A percentile compares a stretch with the other conserved stretches of the same genome.
Conservation (phyloP, 2,888 invertebrate species). For the Cheiracanthium punctorium region DNA sequence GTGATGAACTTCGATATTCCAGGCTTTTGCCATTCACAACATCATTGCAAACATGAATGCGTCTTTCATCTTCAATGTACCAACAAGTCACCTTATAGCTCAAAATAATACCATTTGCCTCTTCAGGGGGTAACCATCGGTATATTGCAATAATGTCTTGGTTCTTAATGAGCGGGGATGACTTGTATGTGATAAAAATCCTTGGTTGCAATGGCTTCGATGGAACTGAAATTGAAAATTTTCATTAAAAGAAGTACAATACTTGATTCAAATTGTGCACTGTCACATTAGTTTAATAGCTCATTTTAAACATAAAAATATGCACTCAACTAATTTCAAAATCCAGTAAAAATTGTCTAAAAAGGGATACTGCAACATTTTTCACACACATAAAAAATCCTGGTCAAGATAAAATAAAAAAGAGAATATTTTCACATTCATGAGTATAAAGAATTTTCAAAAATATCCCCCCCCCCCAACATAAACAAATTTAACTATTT, state of each 20-base stretch:
- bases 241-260: neutral
- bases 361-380: too few species aligned
- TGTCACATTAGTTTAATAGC: too few species aligned
- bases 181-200: constrained; percentile 82
- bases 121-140: constrained; percentile 87
- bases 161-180: constrained; percentile 73
- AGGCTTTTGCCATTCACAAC: constrained; percentile 77
- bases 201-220: constrained; percentile 84
- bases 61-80: constrained; percentile 75
- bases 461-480: too few species aligned
- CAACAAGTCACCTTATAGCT: constrained; percentile 86
- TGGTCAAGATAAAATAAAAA: too few species aligned
- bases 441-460: too few species aligned
- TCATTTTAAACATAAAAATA: too few species aligned
- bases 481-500: too few species aligned
- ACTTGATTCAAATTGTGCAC: too few species aligned
- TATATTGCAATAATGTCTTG: constrained; percentile 80
- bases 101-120: constrained; percentile 84
- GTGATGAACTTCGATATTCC: constrained; percentile 80
- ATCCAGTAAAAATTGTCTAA: too few species aligned
- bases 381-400: too few species aligned
- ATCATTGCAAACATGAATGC: constrained; percentile 22
- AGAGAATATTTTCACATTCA: too few species aligned
- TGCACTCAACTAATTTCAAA: too few species aligned
- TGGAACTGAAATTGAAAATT: constrained; percentile 79